Evolutionary conservation across 1,140 invertebrate species (phyloP).

Genomic region (Dendroctonus ponderosae): DNA sequence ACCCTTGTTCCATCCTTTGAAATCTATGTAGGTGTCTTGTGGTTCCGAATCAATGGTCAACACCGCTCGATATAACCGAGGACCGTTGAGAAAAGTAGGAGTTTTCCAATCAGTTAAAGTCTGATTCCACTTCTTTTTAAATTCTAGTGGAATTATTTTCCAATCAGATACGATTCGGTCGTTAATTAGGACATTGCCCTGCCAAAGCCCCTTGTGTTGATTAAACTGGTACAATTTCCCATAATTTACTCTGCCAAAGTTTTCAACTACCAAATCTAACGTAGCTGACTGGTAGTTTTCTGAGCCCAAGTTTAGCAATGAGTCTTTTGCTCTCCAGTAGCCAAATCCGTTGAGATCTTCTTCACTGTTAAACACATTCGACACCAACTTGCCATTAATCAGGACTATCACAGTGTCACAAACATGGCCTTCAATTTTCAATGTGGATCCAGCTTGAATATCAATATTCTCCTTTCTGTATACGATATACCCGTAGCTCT

Average conservation of each 20-base stretch:
- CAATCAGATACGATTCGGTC: conserved; percentile 49
- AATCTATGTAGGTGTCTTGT: conserved; percentile 49
- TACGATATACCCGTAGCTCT: conserved; percentile 61
- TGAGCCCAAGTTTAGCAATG: conserved; percentile 35
- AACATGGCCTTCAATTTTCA: conserved; percentile 54
- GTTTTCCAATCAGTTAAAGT: conserved; percentile 36
- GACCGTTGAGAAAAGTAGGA: conserved; percentile 34
- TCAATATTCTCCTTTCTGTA: conserved; percentile 50
- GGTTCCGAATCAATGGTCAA: conserved; percentile 29
- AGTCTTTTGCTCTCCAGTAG: conserved; percentile 52
- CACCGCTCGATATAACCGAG: conserved; percentile 45
- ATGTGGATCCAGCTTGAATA: conserved; percentile 38
- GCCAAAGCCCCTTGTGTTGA: conserved; percentile 56
- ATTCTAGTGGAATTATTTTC: conserved; percentile 56
- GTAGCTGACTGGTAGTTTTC: conserved; percentile 38
- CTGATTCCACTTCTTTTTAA: conserved; percentile 51
- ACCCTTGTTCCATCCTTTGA: conserved; percentile 56
- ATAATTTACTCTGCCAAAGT: conserved; percentile 61
- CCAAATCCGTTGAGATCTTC: conserved; percentile 52
- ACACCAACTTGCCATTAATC: conserved; percentile 51
- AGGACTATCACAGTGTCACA: conserved; percentile 57
- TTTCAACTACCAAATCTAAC: conserved; percentile 61
- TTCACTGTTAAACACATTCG: conserved; percentile 42
- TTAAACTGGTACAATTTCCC: conserved; percentile 52
- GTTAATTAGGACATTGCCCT: conserved; percentile 53